These are phyloP conservation scores for Drosophila auraria DNA, from an alignment of 1,140 invertebrate genomes.

Conservation along the genomic window DNA sequence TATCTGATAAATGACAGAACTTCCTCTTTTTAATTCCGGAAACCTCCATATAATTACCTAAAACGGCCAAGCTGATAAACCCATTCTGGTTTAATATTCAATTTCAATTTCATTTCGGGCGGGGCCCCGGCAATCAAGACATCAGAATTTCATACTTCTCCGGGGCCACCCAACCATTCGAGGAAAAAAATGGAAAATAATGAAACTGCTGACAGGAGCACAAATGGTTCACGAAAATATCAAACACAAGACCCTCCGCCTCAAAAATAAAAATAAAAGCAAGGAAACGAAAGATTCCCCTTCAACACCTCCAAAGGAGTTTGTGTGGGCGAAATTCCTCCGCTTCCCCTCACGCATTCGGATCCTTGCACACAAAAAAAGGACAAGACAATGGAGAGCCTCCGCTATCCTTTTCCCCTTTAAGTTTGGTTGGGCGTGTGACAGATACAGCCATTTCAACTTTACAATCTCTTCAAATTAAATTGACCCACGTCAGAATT, in stretches of 20 bases:
- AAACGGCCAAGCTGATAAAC: not conserved
- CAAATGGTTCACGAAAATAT: conserved; percentile 42
- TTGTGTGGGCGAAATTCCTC: not conserved
- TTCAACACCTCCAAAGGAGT: conserved; percentile 33
- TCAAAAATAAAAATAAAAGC: not conserved
- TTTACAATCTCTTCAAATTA: conserved; percentile 75
- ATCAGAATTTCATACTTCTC: conserved; percentile 26
- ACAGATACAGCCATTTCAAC: conserved; percentile 58
- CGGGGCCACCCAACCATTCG: not conserved
- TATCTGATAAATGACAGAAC: not conserved
- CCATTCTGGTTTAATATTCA: conserved; percentile 37
- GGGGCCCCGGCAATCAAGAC: conserved; percentile 27
- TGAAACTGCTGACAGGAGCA: conserved; percentile 57
- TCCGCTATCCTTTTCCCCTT: not conserved
- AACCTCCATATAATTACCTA: conserved; percentile 5
- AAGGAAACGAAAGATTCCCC: conserved; percentile 8
- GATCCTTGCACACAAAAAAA: conserved; percentile 9
- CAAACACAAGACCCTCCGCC: conserved; percentile 21
- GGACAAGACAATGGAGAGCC: conserved; percentile 35
- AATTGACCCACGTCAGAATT: conserved; percentile 73
- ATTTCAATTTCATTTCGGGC: conserved; percentile 37
- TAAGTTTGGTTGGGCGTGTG: conserved; percentile 39
- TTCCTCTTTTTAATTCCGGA: not conserved
- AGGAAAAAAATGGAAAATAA: conserved; percentile 53
- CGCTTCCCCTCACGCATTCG: not conserved